Percentiles rank a stretch among this genome's conserved stretches.
phyloP scores from a whole-genome alignment of 1,140 invertebrate species.

The Trichonephila clavata region DNA sequence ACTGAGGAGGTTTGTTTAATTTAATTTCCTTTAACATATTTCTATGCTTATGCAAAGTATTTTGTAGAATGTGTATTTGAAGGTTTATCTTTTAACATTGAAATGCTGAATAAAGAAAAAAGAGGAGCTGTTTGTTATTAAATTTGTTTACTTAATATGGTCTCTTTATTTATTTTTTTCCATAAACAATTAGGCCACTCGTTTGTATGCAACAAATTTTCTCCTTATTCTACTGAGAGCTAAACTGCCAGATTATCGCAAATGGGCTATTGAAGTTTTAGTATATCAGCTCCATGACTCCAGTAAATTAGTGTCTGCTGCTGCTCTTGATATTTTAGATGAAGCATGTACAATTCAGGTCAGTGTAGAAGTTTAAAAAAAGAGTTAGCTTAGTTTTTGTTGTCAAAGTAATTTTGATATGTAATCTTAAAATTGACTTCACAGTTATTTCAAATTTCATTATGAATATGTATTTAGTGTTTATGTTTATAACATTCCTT shows the following conservation, averaged over 20 bases:
- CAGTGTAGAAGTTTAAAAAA: slow-evolving; percentile 20
- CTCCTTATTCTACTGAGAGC: slow-evolving; percentile 91
- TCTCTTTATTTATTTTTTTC: slow-evolving; percentile 79
- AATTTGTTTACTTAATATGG: not conserved
- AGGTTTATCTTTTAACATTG: not conserved
- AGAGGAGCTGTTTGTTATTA: not conserved
- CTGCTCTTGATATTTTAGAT: slow-evolving; percentile 91
- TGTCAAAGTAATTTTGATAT: not conserved
- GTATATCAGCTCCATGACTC: slow-evolving; percentile 91
- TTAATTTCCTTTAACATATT: not conserved
- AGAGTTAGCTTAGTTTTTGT: not conserved
- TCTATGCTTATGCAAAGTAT: not conserved
- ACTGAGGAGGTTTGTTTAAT: slow-evolving; percentile 80
- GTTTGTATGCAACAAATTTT: slow-evolving; percentile 94
- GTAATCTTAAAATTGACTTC: not conserved
- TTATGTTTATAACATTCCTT: no score
- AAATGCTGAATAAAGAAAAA: not conserved
- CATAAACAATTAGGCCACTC: slow-evolving; percentile 84
- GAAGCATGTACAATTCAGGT: slow-evolving; percentile 94
- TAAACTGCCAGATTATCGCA: slow-evolving; percentile 82
- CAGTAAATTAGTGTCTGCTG: slow-evolving; percentile 86
- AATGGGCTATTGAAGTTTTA: slow-evolving; percentile 91
- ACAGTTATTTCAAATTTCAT: not conserved
- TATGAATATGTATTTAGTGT: not conserved
- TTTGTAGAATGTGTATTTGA: not conserved